Conservation (phyloP, 2,113 vertebrate species). For the Camelus bactrianus region DNA sequence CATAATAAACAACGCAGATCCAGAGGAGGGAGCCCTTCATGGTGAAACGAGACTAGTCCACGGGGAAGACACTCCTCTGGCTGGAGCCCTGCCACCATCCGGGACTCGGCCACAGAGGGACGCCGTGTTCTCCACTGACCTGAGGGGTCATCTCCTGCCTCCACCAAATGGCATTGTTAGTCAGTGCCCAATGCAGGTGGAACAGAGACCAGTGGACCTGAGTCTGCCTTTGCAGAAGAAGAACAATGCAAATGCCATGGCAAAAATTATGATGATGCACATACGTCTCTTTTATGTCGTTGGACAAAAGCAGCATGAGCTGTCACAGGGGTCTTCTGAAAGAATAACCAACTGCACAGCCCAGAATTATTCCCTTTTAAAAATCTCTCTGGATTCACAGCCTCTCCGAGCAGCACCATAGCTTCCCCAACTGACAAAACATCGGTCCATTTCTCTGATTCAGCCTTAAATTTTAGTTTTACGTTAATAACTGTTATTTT, state of each 20-base stretch:
- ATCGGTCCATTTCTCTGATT: too few relatives aligned
- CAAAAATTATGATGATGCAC: neutral
- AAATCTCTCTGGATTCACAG: neutral
- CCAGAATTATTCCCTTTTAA: neutral
- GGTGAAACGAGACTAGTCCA: fast-evolving
- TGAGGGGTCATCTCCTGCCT: neutral
- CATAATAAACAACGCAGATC: neutral
- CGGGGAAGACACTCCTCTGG: neutral
- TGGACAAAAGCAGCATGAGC: neutral
- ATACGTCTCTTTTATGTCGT: neutral
- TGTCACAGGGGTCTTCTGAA: too few relatives aligned
- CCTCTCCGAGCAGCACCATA: too few relatives aligned
- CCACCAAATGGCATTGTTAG: neutral
- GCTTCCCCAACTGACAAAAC: neutral
- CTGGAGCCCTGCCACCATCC: fast-evolving
- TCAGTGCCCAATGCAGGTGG: too few relatives aligned
- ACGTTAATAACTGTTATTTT: neutral
- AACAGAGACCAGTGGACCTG: neutral
- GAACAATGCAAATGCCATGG: neutral
- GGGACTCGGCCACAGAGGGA: too few relatives aligned
- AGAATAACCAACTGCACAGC: fast-evolving
- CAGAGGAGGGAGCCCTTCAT: fast-evolving
- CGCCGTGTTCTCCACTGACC: fast-evolving
- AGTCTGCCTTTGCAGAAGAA: neutral
- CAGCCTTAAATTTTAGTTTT: neutral